A percentile compares a stretch with the other conserved stretches of the same genome.
Evolutionary conservation across 2,888 invertebrate species (phyloP).

Genomic region (Caenorhabditis sinica): DNA sequence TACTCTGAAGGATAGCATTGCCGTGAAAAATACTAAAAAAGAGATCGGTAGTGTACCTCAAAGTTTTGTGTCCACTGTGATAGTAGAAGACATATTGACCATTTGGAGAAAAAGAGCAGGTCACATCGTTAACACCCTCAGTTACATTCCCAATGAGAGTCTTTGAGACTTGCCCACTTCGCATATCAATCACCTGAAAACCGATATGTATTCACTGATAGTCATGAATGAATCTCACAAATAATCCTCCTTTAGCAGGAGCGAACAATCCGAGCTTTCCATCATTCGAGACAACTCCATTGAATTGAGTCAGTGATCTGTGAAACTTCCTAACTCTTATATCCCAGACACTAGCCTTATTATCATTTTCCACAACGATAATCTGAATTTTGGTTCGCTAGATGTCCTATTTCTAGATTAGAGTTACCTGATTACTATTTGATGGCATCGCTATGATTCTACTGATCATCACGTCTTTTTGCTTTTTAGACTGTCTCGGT

Average conservation of each 20-base stretch:
- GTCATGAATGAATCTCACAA: conserved; percentile 85
- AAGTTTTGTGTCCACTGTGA: conserved; percentile 95
- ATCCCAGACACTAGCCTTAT: conserved; percentile 78
- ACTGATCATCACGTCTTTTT: conserved; percentile 79
- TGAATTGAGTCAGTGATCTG: conserved; percentile 76
- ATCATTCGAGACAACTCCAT: conserved; percentile 84
- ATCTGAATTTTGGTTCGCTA: conserved; percentile 51
- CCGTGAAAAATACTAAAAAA: not conserved
- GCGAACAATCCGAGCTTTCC: conserved; percentile 93
- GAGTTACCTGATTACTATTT: conserved; percentile 71
- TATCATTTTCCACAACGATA: conserved; percentile 79
- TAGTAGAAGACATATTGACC: conserved; percentile 97
- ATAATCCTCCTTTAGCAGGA: conserved; percentile 93
- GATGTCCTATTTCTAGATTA: not conserved
- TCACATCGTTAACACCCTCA: conserved; percentile 97
- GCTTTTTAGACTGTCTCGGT: conserved; percentile 75
- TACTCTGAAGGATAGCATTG: conserved; percentile 85
- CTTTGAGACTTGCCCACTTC: conserved; percentile 92
- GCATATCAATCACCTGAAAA: conserved; percentile 89
- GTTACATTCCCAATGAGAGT: conserved; percentile 93
- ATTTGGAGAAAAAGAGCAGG: conserved; percentile 94
- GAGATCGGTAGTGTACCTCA: conserved; percentile 86
- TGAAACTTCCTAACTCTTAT: conserved; percentile 72
- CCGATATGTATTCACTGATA: not conserved
- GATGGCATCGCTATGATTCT: conserved; percentile 74